Percentiles rank a stretch among this genome's conserved stretches.
Conservation (phyloP, 1,140 invertebrate genomes). For the Neuroterus valhalla region DNA sequence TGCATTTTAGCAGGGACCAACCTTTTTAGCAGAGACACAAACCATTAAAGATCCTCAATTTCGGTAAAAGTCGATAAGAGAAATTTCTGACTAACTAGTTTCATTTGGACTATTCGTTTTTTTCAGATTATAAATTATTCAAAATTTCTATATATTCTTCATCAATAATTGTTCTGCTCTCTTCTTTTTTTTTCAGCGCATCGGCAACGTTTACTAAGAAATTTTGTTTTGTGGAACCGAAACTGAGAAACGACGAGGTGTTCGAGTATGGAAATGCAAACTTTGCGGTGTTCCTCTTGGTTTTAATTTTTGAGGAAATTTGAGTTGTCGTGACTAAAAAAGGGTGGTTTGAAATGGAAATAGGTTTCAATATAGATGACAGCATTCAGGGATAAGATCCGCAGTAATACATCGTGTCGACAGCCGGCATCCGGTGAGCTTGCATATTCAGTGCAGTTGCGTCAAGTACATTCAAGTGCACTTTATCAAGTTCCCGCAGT, state of each 20-base stretch:
- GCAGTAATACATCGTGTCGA: conserved; percentile 73
- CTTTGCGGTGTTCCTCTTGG: conserved; percentile 22
- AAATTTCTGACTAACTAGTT: no score
- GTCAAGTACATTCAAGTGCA: conserved; percentile 65
- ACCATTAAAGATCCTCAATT: no score
- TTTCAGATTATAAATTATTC: neutral
- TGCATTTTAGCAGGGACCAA: no score
- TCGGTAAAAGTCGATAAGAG: no score
- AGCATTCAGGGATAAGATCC: conserved; percentile 68
- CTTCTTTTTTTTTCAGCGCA: conserved; percentile 38
- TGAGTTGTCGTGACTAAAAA: conserved; percentile 43
- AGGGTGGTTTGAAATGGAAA: conserved; percentile 64
- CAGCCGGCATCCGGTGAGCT: conserved; percentile 70
- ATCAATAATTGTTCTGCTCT: neutral
- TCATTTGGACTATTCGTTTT: neutral
- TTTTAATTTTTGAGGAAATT: neutral
- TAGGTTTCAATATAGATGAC: conserved; percentile 69
- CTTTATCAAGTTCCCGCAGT: conserved; percentile 65
- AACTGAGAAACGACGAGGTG: neutral
- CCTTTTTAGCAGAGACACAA: no score
- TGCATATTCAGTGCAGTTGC: conserved; percentile 71
- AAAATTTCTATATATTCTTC: neutral
- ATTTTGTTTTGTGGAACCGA: neutral
- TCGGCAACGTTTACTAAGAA: conserved; percentile 45
- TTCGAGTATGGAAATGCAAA: neutral